phyloP scores from a whole-genome alignment of 2,113 vertebrate species.

The Chelonoidis abingdonii region DNA sequence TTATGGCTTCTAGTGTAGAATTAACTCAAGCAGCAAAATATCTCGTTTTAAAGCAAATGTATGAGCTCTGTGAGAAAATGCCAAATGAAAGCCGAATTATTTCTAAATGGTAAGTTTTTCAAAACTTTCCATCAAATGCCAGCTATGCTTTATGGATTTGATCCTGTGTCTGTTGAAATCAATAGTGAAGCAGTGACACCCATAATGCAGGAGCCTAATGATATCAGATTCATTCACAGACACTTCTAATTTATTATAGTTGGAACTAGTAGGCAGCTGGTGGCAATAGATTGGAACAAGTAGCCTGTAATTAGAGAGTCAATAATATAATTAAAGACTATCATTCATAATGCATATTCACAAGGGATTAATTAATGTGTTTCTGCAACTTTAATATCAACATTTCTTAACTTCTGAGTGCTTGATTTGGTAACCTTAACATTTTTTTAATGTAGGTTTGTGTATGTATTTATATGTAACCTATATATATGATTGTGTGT shows the following conservation, averaged over 20 bases:
- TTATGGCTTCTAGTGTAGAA: background rate
- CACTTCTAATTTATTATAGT: background rate
- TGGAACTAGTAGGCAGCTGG: background rate
- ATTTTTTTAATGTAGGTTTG: background rate
- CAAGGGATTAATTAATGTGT: background rate
- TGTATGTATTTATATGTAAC: background rate
- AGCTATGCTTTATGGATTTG: background rate
- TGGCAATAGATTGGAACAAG: background rate
- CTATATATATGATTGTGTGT: background rate
- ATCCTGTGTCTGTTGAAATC: background rate
- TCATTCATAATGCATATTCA: fast-evolving
- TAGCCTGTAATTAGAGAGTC: background rate
- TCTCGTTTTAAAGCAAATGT: background rate
- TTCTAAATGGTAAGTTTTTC: background rate
- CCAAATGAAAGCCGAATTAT: background rate
- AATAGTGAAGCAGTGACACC: fast-evolving
- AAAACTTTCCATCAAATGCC: fast-evolving
- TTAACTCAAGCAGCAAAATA: background rate
- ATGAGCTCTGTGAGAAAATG: fast-evolving
- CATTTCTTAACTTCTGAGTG: background rate
- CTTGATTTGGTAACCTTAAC: fast-evolving
- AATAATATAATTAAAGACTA: fast-evolving
- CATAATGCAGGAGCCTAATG: fast-evolving
- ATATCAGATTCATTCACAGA: background rate
- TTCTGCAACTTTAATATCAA: background rate